Conservation (phyloP, 2,888 invertebrate species). For the Digitonthophagus gazella region DNA sequence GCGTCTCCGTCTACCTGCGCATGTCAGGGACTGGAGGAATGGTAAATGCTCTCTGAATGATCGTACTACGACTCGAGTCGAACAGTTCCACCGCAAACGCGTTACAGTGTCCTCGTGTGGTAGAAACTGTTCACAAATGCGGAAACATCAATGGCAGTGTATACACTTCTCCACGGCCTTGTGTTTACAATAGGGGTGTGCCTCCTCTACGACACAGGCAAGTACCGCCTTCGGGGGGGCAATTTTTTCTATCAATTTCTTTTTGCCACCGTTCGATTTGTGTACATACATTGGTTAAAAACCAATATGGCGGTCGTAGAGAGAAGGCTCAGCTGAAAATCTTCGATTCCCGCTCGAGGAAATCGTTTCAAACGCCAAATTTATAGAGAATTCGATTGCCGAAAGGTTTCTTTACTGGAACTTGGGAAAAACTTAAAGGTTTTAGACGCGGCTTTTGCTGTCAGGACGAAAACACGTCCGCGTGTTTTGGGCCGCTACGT, state of each 20-base stretch:
- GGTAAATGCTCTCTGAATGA: slow-evolving; percentile 39
- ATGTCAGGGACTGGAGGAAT: slow-evolving; percentile 34
- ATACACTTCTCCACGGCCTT: slow-evolving; percentile 70
- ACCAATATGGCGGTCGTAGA: slow-evolving; percentile 42
- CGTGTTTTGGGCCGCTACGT: slow-evolving; percentile 10
- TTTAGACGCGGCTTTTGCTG: slow-evolving; percentile 27
- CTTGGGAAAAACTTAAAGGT: too few species aligned
- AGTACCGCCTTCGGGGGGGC: slow-evolving; percentile 11
- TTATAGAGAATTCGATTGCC: background rate
- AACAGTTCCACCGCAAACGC: slow-evolving; percentile 40
- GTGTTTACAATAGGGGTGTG: slow-evolving; percentile 55
- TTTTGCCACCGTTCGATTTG: slow-evolving; percentile 15
- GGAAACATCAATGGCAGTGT: slow-evolving; percentile 76
- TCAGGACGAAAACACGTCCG: slow-evolving; percentile 35
- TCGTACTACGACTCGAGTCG: slow-evolving; percentile 29
- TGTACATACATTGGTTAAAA: slow-evolving; percentile 24
- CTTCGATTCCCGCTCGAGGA: background rate
- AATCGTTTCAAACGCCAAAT: background rate
- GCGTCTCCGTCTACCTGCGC: slow-evolving; percentile 34
- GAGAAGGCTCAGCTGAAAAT: background rate
- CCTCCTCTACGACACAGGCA: slow-evolving; percentile 23
- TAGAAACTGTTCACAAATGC: slow-evolving; percentile 60
- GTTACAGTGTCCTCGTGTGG: slow-evolving; percentile 45
- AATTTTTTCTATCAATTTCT: background rate
- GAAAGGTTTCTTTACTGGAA: background rate